phyloP scores from a whole-genome alignment of 1,140 invertebrate genomes.

The Paracyclopina nana region DNA sequence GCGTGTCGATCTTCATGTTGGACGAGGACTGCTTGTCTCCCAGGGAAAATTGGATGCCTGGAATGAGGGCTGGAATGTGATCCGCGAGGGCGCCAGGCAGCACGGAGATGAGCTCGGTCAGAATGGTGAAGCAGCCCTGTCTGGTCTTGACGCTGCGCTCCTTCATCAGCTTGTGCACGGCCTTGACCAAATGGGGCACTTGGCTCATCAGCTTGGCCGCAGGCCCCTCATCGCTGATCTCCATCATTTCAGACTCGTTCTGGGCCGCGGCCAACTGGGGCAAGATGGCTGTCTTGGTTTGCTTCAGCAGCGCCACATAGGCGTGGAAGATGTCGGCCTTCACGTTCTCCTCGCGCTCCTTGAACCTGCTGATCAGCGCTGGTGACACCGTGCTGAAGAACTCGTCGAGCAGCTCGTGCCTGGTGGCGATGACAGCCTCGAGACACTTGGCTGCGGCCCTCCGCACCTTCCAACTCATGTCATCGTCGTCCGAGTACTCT shows the following conservation, averaged over 20 bases:
- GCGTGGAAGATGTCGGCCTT: constrained; percentile 94
- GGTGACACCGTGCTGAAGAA: constrained; percentile 76
- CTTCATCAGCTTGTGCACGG: constrained; percentile 69
- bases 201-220: constrained; percentile 41
- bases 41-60: constrained; percentile 73
- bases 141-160: constrained; percentile 84
- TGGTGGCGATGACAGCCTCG: constrained; percentile 75
- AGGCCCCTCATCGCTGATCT: constrained; percentile 45
- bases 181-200: constrained; percentile 57
- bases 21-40: constrained; percentile 83
- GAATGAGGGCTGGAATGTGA: constrained; percentile 62
- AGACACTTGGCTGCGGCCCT: constrained; percentile 90
- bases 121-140: constrained; percentile 69
- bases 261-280: constrained; percentile 25
- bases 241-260: constrained; percentile 51
- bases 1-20: constrained; percentile 94
- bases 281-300: constrained; percentile 48
- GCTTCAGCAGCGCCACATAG: constrained; percentile 74
- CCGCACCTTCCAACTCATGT: constrained; percentile 96
- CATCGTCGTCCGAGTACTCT: constrained; percentile 95
- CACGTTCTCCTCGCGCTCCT: constrained; percentile 94
- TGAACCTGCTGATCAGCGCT: constrained; percentile 44
- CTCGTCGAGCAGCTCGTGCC: constrained; percentile 70
- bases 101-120: constrained; percentile 73
- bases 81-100: constrained; percentile 66